Percentiles rank a stretch among this genome's conserved stretches.
These are phyloP conservation scores for Leptinotarsa defecta DNA, from an alignment of 1,140 invertebrate species.

Conservation along the genomic window DNA sequence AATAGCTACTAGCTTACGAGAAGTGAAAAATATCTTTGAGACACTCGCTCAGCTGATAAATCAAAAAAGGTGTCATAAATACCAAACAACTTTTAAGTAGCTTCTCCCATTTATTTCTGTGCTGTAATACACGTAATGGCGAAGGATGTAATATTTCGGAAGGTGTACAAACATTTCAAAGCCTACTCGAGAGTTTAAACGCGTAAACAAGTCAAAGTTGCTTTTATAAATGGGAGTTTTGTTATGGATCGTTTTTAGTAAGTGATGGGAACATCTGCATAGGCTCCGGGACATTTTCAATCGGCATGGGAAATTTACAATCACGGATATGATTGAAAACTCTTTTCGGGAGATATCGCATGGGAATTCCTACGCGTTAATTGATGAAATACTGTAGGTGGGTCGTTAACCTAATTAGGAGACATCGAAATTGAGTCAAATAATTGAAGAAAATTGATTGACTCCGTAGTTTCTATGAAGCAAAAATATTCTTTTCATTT, in stretches of 20 bases:
- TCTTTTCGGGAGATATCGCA: background rate
- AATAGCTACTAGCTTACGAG: background rate
- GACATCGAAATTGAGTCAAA: too few species aligned
- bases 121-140: constrained; percentile 5
- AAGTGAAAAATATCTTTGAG: background rate
- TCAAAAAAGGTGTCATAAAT: constrained; percentile 6
- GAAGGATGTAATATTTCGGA: constrained; percentile 3
- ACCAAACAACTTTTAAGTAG: constrained; percentile 6
- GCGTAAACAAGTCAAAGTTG: constrained; percentile 3
- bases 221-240: background rate
- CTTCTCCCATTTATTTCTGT: background rate
- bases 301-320: constrained; percentile 5
- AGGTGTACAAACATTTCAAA: background rate
- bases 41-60: background rate
- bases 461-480: too few species aligned
- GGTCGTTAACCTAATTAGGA: too few species aligned
- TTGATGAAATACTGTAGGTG: too few species aligned
- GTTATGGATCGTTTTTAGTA: background rate
- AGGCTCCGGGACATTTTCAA: background rate
- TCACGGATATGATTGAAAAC: background rate
- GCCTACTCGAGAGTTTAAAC: constrained; percentile 8
- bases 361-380: too few species aligned
- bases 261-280: constrained; percentile 5
- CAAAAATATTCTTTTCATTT: too few species aligned
- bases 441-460: too few species aligned